Evolutionary conservation across 2,888 invertebrate species (phyloP).

Genomic region (Eumerus sabulonum): DNA sequence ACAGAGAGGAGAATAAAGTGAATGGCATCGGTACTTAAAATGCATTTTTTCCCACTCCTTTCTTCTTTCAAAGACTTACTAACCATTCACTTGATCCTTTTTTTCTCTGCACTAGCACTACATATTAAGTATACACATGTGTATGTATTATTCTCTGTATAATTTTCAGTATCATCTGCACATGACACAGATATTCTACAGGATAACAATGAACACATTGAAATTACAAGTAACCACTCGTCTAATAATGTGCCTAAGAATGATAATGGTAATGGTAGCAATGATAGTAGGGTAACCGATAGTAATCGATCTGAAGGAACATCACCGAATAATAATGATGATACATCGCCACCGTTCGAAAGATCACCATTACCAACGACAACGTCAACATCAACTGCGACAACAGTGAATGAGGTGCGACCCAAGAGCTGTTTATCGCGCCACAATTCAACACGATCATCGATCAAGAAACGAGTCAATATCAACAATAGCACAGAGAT

Average conservation of each 20-base stretch:
- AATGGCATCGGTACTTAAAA: constrained; percentile 52
- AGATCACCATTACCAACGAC: constrained; percentile 49
- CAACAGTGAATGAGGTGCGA: constrained; percentile 71
- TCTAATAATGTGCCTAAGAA: constrained; percentile 49
- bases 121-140: constrained; percentile 33
- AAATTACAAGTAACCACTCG: constrained; percentile 16
- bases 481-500: constrained; percentile 77
- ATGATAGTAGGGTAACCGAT: constrained; percentile 41
- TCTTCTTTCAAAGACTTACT: constrained; percentile 37
- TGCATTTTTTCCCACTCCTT: too few species aligned
- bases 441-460: constrained; percentile 77
- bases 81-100: constrained; percentile 38
- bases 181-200: constrained; percentile 49
- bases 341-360: constrained; percentile 40
- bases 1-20: constrained; percentile 25
- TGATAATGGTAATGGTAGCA: constrained; percentile 48
- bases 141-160: constrained; percentile 55
- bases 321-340: constrained; percentile 20
- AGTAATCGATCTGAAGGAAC: constrained; percentile 41
- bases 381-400: constrained; percentile 65
- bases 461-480: constrained; percentile 78
- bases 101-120: constrained; percentile 49
- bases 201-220: constrained; percentile 34
- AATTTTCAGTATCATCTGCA: constrained; percentile 55
- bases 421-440: constrained; percentile 77